Conservation (phyloP, 2,888 invertebrate species). For the Strigamia transsilvanica region DNA sequence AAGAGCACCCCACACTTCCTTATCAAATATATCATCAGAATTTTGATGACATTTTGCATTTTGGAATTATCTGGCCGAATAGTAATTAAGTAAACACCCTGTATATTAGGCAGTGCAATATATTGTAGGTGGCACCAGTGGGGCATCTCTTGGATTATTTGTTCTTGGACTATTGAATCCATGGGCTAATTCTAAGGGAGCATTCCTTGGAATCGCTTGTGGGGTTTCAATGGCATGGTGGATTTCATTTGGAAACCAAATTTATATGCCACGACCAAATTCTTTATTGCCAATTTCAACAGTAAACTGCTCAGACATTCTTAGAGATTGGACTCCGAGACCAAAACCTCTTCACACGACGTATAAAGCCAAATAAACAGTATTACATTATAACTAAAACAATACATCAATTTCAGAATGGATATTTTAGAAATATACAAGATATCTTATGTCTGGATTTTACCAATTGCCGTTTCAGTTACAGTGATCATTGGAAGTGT, state of each 20-base stretch:
- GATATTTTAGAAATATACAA: conserved; percentile 16
- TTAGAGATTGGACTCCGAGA: not conserved
- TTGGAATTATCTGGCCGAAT: no score
- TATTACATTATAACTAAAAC: not conserved
- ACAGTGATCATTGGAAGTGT: conserved; percentile 3
- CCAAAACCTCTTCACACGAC: not conserved
- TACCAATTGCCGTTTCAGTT: not conserved
- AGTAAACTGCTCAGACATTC: not conserved
- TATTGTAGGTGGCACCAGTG: not conserved
- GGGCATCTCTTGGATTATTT: not conserved
- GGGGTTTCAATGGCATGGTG: not conserved
- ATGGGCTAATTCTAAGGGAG: not conserved
- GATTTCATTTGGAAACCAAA: not conserved
- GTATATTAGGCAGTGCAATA: not conserved
- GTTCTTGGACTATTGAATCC: not conserved
- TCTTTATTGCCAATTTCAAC: not conserved
- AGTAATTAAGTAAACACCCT: no score
- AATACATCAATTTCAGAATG: not conserved
- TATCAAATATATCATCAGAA: no score
- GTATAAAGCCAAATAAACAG: no score
- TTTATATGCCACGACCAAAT: not conserved
- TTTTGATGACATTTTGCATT: no score
- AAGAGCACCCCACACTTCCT: no score
- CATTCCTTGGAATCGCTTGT: not conserved
- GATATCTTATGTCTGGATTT: conserved; percentile 24